Evolutionary conservation across 2,797 vertebrate genomes (phyloP).

Genomic region (Gallirallus australis): DNA sequence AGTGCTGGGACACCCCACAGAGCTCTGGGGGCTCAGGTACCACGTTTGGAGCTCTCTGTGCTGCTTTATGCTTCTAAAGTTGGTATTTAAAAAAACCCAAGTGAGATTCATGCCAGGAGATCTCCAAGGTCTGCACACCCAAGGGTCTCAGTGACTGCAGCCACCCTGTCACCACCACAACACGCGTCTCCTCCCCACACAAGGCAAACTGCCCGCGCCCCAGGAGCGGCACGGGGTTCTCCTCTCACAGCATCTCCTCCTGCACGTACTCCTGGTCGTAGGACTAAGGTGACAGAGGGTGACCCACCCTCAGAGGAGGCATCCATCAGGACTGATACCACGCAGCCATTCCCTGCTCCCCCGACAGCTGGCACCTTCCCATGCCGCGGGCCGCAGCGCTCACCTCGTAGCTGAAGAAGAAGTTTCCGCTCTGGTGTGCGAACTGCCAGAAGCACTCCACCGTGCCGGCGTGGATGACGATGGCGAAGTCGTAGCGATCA

Average conservation of each 20-base stretch:
- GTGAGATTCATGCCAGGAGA: no score
- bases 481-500: conserved; percentile 89
- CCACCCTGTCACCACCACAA: neutral
- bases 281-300: rapidly evolving
- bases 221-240: rapidly evolving
- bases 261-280: rapidly evolving
- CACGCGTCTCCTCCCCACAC: no score
- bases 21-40: neutral
- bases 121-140: no score
- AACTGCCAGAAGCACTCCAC: conserved; percentile 96
- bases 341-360: rapidly evolving
- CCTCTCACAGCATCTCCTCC: no score
- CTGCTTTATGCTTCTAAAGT: neutral
- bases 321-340: neutral
- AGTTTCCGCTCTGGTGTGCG: conserved; percentile 83
- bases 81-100: neutral
- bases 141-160: neutral
- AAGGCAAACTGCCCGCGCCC: neutral
- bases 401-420: conserved; percentile 93
- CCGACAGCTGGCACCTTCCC: neutral
- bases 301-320: neutral
- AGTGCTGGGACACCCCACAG: rapidly evolving
- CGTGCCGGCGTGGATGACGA: conserved; percentile 78
- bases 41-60: no score
- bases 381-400: neutral